phyloP scores from a whole-genome alignment of 2,113 vertebrate species.

The Calyptommatus sinebrachiatus region DNA sequence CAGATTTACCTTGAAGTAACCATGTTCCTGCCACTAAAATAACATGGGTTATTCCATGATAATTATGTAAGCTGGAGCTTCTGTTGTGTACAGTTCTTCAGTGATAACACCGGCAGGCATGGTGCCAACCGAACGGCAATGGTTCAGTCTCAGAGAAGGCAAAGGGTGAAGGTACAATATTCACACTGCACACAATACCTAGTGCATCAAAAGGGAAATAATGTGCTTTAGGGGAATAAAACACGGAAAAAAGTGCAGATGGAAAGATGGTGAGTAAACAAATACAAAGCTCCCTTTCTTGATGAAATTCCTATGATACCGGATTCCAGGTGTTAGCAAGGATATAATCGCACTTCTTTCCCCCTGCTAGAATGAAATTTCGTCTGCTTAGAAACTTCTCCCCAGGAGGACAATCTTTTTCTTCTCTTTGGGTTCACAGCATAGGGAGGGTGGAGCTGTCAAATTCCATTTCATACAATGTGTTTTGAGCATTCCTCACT shows the following conservation, averaged over 20 bases:
- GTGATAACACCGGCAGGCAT: constrained; percentile 62
- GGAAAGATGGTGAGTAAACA: neutral
- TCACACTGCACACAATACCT: constrained; percentile 21
- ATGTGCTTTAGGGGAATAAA: neutral
- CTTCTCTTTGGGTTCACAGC: neutral
- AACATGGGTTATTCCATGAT: constrained; percentile 59
- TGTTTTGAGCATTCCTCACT: too few relatives aligned
- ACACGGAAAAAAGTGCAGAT: constrained; percentile 28
- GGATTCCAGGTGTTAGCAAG: neutral
- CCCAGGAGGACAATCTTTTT: neutral
- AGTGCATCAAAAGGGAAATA: neutral
- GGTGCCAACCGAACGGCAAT: constrained; percentile 57
- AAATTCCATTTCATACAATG: too few relatives aligned
- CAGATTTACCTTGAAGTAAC: constrained; percentile 63
- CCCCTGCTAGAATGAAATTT: neutral
- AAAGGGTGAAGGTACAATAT: constrained; percentile 28
- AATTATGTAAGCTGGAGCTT: constrained; percentile 60
- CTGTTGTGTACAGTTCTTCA: constrained; percentile 53
- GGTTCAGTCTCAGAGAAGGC: constrained; percentile 35
- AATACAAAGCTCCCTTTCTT: neutral
- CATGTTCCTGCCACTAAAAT: constrained; percentile 63
- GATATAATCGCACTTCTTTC: neutral
- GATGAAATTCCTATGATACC: neutral
- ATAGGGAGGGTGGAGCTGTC: too few relatives aligned
- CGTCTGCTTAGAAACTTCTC: neutral